Percentiles rank a stretch among this genome's conserved stretches.
These are phyloP conservation scores for Neostethus bicornis DNA, from an alignment of 2,797 vertebrate species.

Conservation along the genomic window DNA sequence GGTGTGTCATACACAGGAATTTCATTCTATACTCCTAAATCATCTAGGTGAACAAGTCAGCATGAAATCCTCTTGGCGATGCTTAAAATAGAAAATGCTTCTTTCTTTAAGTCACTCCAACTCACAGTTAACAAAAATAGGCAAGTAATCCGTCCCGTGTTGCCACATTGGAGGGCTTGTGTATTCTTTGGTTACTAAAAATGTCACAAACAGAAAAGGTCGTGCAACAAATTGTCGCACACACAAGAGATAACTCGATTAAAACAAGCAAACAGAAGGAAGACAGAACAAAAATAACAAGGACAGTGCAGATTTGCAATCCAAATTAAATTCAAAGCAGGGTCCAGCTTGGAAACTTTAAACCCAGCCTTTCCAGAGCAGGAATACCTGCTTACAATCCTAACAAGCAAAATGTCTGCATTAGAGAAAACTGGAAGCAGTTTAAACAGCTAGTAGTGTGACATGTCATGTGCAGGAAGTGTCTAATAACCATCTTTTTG, in stretches of 20 bases:
- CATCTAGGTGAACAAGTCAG: neutral
- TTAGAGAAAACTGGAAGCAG: slow-evolving; percentile 23
- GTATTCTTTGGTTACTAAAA: slow-evolving; percentile 66
- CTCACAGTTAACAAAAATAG: slow-evolving; percentile 64
- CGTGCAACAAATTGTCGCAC: slow-evolving; percentile 23
- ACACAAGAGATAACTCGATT: slow-evolving; percentile 19
- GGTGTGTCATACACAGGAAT: no score
- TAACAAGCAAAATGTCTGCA: slow-evolving; percentile 4
- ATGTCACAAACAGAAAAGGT: slow-evolving; percentile 29
- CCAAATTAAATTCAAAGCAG: slow-evolving; percentile 79
- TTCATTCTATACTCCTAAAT: no score
- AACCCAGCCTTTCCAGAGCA: slow-evolving; percentile 27
- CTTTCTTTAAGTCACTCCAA: slow-evolving; percentile 27
- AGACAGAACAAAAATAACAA: neutral
- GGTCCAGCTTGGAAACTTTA: slow-evolving; percentile 20
- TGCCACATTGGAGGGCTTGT: slow-evolving; percentile 59
- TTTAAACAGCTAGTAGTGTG: slow-evolving; percentile 5
- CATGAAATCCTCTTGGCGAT: slow-evolving; percentile 2
- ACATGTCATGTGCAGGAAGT: neutral
- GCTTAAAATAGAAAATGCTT: slow-evolving; percentile 7
- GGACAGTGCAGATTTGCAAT: slow-evolving; percentile 71
- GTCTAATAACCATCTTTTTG: slow-evolving; percentile 1
- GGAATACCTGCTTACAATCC: slow-evolving; percentile 10
- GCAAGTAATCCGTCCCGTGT: slow-evolving; percentile 50
- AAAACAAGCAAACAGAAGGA: slow-evolving; percentile 11